Base-by-base conservation (phyloP, 2,113 vertebrate genomes). In the Lanius ludovicianus region DNA sequence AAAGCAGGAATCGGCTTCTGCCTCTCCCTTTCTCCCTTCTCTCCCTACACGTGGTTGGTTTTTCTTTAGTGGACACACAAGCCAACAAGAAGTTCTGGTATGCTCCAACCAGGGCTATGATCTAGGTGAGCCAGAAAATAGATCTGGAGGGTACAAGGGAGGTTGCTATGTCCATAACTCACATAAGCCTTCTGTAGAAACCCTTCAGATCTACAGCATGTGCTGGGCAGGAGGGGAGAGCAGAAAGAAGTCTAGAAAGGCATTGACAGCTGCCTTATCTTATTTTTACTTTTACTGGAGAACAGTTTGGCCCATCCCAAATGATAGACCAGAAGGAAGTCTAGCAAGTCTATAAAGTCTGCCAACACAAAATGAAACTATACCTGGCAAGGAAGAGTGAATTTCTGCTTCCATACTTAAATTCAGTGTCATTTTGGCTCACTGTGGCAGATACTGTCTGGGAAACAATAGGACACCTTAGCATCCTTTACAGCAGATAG, bases 401-500 rank as follows among this genome's bases (percentile, higher is more conserved):
- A 86, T 81, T 90, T 86, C 42, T 0, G 0, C 37, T 70, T 87
- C 35, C 25, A 55, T 42, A 64, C 39, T 81, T 42, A 75, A 74
- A 89, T 33, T 55, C 77, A 46, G 21, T 27, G n/a, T 75, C 5
- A 59, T 84, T 91, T 93, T 69, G 89, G 6, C 22, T 75, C 8
- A 1, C 33, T 53, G 5, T 1, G 1, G 33, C 19, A 74, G 37
- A 74, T 6, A 28, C 30, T 50, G 8, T 46, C 55, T 1, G 1
- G 18, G 46, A 80, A n/a, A 39, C 15, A 53, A 37, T 33, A 37
- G 20, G n/a, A 64, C 41, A 73, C 15, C 17, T 52, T 35, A 44
- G 1, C 25, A 56, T 25, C 46, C 39, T 83, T 81, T 74, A 47
- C 23, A 70, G 39, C 17, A 84, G 12, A 21, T 2, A 81, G 21